These are phyloP conservation scores for Pseudoips prasinana DNA, from an alignment of 2,888 invertebrate genomes.

Conservation along the genomic window DNA sequence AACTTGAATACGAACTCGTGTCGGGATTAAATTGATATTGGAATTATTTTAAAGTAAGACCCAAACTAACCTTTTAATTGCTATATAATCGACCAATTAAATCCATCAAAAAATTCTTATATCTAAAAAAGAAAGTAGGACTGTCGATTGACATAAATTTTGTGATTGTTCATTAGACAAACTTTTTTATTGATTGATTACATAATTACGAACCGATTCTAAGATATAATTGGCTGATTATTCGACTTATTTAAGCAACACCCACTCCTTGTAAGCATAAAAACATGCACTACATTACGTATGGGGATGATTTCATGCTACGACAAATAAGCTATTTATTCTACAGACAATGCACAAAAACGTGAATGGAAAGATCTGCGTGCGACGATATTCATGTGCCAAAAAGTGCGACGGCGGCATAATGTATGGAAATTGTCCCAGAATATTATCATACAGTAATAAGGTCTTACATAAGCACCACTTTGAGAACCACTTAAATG, in stretches of 20 bases:
- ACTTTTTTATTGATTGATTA: constrained; percentile 32
- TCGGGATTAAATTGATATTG: too few species aligned
- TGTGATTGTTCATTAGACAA: constrained; percentile 30
- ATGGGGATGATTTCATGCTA: constrained; percentile 41
- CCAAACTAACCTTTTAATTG: constrained; percentile 18
- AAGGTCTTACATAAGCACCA: constrained; percentile 2
- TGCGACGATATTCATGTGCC: constrained; percentile 40
- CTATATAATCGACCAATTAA: constrained; percentile 31
- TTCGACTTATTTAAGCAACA: too few species aligned
- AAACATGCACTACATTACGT: constrained; percentile 37
- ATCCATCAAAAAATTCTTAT: constrained; percentile 33
- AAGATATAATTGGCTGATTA: too few species aligned
- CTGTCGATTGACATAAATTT: constrained; percentile 29
- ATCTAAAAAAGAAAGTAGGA: constrained; percentile 32
- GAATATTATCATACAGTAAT: constrained; percentile 21
- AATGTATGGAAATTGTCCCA: constrained; percentile 22
- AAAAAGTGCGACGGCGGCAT: constrained; percentile 19
- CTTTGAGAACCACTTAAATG: too few species aligned
- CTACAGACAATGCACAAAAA: constrained; percentile 46
- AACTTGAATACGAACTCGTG: too few species aligned
- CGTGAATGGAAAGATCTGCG: constrained; percentile 74
- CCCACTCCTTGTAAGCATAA: too few species aligned
- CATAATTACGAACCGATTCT: constrained; percentile 1
- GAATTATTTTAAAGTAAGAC: not conserved
- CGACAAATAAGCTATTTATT: constrained; percentile 44